Base-by-base conservation (phyloP, 2,797 vertebrate genomes). In the Rhincodon typus region DNA sequence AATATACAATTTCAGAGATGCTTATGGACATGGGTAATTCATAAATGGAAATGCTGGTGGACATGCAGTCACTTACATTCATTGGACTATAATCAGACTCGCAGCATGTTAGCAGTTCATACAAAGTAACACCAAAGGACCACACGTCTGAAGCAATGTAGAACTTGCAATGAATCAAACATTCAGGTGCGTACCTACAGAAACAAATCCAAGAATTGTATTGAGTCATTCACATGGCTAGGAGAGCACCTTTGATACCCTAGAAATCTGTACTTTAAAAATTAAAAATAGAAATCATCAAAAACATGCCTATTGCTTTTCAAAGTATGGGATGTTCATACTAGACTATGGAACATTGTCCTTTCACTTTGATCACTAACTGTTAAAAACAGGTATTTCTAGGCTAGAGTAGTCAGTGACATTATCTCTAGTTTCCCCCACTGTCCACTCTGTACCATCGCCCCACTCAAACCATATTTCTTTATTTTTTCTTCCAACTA, bases 111-210 rank as follows among this genome's bases (percentile, higher is more conserved):
- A 99, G 98, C 95, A 99, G 97, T 93, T 99, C 99, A 0, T 99
- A 99, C 97, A 99, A 97, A 0, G 99, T 99, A 96, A 99, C 99
- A 4, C 99, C 99, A 0, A 99, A 99, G 0, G 99, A 99, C 99
- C 99, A 99, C 93, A 99, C 99, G 0, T 99, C 99, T 0, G 99
- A 99, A 6, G 99, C 99, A 0, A 98, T 98, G 96, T 99, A 99
- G 96, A 99, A 99, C 96, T 99, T 99, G 88, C 98, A 98, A 96
- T 98, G 98, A 6, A 98, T 98, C 97, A 99, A 96, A 96, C 99
- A 99, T 96, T 99, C 99, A 0, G 98, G 99, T 34, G 99, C 99
- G 1, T 99, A 99, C 99, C 99, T 99, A 96, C 50, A 96, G 96
- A 96, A 50, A 27, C 27, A 95, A 67, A 53, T 84, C 15, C 82